A percentile compares a stretch with the other conserved stretches of the same genome.
Conservation (phyloP, 2,888 invertebrate species). For the Harmothoe impar region DNA sequence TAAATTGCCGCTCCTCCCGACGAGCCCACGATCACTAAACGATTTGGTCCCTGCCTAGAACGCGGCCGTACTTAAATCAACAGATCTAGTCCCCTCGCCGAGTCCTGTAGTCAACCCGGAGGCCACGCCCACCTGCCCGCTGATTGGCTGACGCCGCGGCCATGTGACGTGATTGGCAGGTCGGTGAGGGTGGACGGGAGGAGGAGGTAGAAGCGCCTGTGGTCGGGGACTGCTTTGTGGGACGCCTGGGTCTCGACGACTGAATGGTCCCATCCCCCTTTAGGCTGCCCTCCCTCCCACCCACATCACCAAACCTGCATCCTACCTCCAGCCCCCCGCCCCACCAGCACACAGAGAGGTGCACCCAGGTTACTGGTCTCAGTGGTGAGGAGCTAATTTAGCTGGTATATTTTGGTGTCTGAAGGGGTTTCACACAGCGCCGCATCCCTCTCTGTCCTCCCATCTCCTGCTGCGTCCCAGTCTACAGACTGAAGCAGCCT, state of each 20-base stretch:
- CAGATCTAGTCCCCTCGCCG: conserved; percentile 35
- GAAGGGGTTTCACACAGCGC: neutral
- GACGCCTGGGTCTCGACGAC: neutral
- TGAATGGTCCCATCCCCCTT: conserved; percentile 11
- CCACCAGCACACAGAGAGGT: neutral
- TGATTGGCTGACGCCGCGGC: conserved; percentile 37
- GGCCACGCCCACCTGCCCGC: conserved; percentile 22
- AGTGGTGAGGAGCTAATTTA: conserved; percentile 44
- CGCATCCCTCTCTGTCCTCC: neutral
- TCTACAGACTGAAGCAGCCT: neutral
- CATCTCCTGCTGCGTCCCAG: neutral
- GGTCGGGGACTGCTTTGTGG: neutral
- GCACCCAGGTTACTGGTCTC: neutral
- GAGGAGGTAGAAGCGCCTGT: neutral
- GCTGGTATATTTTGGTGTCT: conserved; percentile 52
- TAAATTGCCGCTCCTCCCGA: conserved; percentile 48
- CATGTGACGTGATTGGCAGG: conserved; percentile 46
- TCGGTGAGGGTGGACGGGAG: neutral
- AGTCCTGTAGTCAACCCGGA: neutral
- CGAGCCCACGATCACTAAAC: conserved; percentile 55
- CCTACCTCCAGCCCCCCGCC: neutral
- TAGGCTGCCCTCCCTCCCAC: neutral
- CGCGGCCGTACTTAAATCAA: conserved; percentile 61
- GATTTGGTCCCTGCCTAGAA: conserved; percentile 59
- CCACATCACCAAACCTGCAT: neutral